Percentiles rank a stretch among this genome's conserved stretches.
These are phyloP conservation scores for Lasiommata megera DNA, from an alignment of 2,888 invertebrate species.

Conservation along the genomic window DNA sequence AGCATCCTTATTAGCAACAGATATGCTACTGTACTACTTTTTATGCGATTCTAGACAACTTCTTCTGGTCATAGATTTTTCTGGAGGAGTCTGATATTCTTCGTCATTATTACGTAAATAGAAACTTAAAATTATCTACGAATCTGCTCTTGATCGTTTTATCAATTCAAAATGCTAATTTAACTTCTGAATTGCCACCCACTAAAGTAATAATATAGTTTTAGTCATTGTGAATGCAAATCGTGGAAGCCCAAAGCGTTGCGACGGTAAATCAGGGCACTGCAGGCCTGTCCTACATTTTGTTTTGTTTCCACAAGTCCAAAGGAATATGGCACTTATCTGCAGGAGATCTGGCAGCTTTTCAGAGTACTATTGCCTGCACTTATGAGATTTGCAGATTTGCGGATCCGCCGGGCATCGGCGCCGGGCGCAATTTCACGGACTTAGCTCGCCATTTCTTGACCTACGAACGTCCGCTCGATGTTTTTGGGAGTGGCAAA, in stretches of 20 bases:
- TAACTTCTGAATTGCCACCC: neutral
- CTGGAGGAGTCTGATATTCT: too few relatives aligned
- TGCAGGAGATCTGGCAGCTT: slow-evolving; percentile 29
- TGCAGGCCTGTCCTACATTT: slow-evolving; percentile 71
- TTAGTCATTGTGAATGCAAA: slow-evolving; percentile 19
- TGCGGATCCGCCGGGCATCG: slow-evolving; percentile 28
- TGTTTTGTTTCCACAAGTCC: slow-evolving; percentile 48
- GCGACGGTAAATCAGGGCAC: slow-evolving; percentile 65
- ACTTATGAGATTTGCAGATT: slow-evolving; percentile 33
- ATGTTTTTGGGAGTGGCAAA: neutral
- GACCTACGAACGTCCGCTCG: slow-evolving; percentile 20
- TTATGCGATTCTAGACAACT: too few relatives aligned
- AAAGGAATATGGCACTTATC: slow-evolving; percentile 51
- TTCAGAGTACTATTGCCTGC: slow-evolving; percentile 41
- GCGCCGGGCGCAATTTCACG: slow-evolving; percentile 31
- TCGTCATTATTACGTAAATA: too few relatives aligned
- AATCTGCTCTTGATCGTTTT: too few relatives aligned
- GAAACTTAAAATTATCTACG: too few relatives aligned
- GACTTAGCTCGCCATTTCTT: slow-evolving; percentile 40
- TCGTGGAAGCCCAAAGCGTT: slow-evolving; percentile 38
- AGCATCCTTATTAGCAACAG: too few relatives aligned
- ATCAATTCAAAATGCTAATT: too few relatives aligned
- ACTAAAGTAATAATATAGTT: slow-evolving; percentile 6
- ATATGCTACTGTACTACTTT: too few relatives aligned
- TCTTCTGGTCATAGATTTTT: too few relatives aligned